Evolutionary conservation across 2,888 invertebrate species (phyloP), one percentile per base, ranked within the genome.

Genomic region (Digitonthophagus gazella): DNA sequence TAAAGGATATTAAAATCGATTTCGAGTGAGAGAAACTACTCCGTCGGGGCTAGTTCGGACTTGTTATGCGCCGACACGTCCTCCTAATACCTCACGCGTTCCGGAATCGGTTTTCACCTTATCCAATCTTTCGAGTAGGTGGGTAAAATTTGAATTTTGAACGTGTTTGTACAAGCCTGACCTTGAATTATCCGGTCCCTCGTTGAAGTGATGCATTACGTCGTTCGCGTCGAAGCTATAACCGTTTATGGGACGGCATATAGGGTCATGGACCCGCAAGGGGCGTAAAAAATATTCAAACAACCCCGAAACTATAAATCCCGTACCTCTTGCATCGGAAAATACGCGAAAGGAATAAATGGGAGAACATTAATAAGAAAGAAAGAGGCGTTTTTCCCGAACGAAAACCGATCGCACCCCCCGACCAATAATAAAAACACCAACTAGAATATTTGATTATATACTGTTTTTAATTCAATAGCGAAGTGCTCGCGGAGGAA

Each of bases 401-500:
- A 44, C 8, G 8, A 11, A 44, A 44, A 44, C 28, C 28, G 11
- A 44, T 44, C 22, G 22, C 22, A 6, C 22, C 22, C 22, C 6
- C 28, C n/a, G n/a, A n/a, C n/a, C 28, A 44, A 44, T 44, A 44
- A 44, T 44, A 44, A 44, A 44, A 44, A 44, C 28, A 44, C 28
- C 76, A 73, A 74, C 72, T 70, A 74, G 75, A 73, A 75, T 77
- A 76, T 79, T 78, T 79, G 79, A 79, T 79, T 79, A 81, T n/a
- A n/a, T 80, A 81, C 81, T 81, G 80, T 81, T 82, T n/a, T 81
- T 82, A 82, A 82, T 82, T 81, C 82, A 82, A 82, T 82, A 81
- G 80, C 81, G 81, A 82, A 82, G 82, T 82, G 82, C 82, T 82
- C 82, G 81, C 80, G 82, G 81, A 82, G 28, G 28, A 44, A 44